Base-by-base conservation (phyloP, 1,140 invertebrate species). In the Eupristina koningsbergeri region DNA sequence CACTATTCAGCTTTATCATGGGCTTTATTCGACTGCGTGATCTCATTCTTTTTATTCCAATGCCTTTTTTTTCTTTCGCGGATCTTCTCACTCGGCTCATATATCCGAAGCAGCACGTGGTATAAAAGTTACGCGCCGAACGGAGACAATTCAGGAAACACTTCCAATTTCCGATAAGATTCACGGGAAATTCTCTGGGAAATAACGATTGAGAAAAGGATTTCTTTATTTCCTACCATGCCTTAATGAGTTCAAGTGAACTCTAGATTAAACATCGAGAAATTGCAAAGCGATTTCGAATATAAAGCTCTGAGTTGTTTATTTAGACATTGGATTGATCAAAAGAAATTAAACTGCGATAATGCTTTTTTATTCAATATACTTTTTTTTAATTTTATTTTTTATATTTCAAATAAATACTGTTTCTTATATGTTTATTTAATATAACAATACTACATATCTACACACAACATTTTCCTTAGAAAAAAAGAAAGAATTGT, bases 131-230 rank as follows among this genome's bases (percentile, higher is more conserved):
- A 45, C 17, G 63, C 61, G 13, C 19, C n/a, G 39, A 13, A 36
- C 2, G 50, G n/a, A 0, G 61, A 61, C 3, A 53, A 64, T 39
- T 67, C 78, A 67, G 83, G 83, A 67, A 77, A 61, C 75, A 75
- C 81, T 81, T 85, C 64, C 75, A 81, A 85, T 85, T 85, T 81
- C 50, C 81, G 80, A 85, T 81, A 81, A 85, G 79, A 45, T 50
- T 39, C 63, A 71, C 77, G 53, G 58, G 69, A 84, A 74, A 84
- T 84, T 76, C 58, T 17, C 78, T 31, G 15, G 63, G 79, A 61
- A 80, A 80, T 80, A 80, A 84, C 71, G 71, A 84, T 76, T 17
- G 53, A 71, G 19, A 26, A 19, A 13, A 15, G 5, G 26, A 31
- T 67, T 61, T 61, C 77, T 47, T 58, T 64, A 39, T 80, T 77